phyloP scores from a whole-genome alignment of 2,797 vertebrate species.

The Labeo calbasu region DNA sequence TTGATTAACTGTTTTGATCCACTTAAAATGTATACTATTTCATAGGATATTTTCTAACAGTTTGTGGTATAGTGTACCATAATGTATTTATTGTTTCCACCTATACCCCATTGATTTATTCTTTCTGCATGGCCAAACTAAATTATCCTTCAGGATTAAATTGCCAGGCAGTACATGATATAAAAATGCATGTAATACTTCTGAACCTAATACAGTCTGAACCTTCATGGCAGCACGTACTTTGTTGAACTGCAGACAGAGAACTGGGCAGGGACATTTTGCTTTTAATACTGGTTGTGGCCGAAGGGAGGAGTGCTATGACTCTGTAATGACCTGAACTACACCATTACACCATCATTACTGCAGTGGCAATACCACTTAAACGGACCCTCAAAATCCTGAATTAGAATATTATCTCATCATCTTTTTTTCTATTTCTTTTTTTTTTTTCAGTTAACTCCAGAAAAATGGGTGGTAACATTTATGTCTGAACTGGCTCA shows the following conservation, averaged over 20 bases:
- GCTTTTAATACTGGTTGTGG: background rate
- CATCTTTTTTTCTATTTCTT: rapidly evolving
- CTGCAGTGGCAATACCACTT: background rate
- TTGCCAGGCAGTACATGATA: background rate
- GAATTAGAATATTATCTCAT: background rate
- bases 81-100: background rate
- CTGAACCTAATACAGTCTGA: background rate
- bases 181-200: background rate
- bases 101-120: background rate
- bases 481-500: background rate
- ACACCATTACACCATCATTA: background rate
- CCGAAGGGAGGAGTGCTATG: background rate
- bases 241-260: background rate
- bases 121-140: background rate
- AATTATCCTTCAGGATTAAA: background rate
- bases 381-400: background rate
- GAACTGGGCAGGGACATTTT: background rate
- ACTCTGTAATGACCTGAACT: background rate
- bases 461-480: background rate
- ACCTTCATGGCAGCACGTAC: background rate
- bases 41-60: background rate
- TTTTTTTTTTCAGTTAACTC: background rate
- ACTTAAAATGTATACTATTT: no score
- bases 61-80: background rate
- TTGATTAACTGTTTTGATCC: no score